These are phyloP conservation scores for Petrophora chlorosata DNA, from an alignment of 2,888 invertebrate species.

Conservation along the genomic window DNA sequence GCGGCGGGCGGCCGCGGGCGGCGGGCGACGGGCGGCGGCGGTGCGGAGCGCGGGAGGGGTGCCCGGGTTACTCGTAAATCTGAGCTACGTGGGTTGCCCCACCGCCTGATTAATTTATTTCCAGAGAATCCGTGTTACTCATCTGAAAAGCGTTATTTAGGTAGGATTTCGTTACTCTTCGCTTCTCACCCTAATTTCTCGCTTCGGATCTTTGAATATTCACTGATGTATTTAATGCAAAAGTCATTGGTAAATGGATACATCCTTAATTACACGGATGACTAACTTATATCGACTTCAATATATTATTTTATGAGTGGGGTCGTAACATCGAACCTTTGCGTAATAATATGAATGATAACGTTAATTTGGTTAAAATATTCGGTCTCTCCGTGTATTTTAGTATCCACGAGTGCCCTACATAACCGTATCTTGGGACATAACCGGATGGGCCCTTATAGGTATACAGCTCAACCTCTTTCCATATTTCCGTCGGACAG, in stretches of 20 bases:
- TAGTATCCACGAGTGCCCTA: too few species aligned
- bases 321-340: not conserved
- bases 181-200: constrained; percentile 45
- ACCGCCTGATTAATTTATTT: constrained; percentile 74
- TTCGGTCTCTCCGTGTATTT: too few species aligned
- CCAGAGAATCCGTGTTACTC: constrained; percentile 62
- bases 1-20: not conserved
- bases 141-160: constrained; percentile 60
- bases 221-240: constrained; percentile 40
- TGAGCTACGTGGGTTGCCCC: constrained; percentile 62
- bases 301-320: constrained; percentile 6
- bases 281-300: constrained; percentile 17
- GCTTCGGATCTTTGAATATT: constrained; percentile 40
- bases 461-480: too few species aligned
- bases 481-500: too few species aligned
- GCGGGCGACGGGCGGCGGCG: constrained; percentile 2
- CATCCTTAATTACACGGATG: constrained; percentile 27
- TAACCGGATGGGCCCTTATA: too few species aligned
- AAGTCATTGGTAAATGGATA: constrained; percentile 35
- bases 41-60: constrained; percentile 19
- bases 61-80: constrained; percentile 67
- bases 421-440: too few species aligned
- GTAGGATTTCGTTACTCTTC: constrained; percentile 43
- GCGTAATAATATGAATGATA: not conserved
- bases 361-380: not conserved